phyloP scores from a whole-genome alignment of 1,140 invertebrate species.

The Meloidogyne floridensis region DNA sequence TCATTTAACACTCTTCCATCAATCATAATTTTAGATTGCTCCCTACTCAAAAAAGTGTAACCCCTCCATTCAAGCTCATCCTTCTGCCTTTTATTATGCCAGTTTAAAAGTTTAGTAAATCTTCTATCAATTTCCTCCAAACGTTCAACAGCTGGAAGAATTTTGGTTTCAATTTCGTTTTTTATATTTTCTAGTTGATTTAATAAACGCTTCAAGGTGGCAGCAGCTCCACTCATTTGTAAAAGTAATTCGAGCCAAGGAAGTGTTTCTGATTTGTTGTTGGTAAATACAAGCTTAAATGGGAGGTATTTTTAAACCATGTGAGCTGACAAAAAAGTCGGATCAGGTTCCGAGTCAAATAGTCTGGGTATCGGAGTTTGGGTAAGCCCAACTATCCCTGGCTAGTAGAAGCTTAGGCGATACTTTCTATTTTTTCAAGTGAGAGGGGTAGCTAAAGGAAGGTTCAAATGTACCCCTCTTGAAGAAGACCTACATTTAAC shows the following conservation, averaged over 20 bases:
- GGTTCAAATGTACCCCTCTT: too few relatives aligned
- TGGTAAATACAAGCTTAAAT: conserved; percentile 10
- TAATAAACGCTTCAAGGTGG: conserved; percentile 15
- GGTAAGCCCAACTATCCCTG: too few relatives aligned
- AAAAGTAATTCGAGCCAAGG: conserved; percentile 37
- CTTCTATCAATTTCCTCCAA: conserved; percentile 30
- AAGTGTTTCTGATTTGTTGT: conserved; percentile 18
- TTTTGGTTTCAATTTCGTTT: conserved; percentile 11
- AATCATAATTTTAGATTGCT: conserved; percentile 15
- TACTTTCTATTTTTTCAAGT: too few relatives aligned
- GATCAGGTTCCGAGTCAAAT: too few relatives aligned
- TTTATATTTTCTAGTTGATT: background rate
- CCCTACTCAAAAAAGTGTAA: conserved; percentile 30
- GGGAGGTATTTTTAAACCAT: too few relatives aligned
- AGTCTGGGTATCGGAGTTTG: too few relatives aligned
- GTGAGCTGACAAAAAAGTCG: too few relatives aligned
- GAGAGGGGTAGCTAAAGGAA: too few relatives aligned
- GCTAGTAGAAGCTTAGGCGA: too few relatives aligned
- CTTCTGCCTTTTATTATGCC: conserved; percentile 22
- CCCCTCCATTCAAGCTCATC: conserved; percentile 12
- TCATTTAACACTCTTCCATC: background rate
- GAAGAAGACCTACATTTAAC: conserved; percentile 14
- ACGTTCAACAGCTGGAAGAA: conserved; percentile 21
- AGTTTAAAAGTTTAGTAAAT: conserved; percentile 5
- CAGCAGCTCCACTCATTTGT: conserved; percentile 27